Base-by-base conservation (phyloP, 2,113 vertebrate genomes). In the Syrmaticus mikado region DNA sequence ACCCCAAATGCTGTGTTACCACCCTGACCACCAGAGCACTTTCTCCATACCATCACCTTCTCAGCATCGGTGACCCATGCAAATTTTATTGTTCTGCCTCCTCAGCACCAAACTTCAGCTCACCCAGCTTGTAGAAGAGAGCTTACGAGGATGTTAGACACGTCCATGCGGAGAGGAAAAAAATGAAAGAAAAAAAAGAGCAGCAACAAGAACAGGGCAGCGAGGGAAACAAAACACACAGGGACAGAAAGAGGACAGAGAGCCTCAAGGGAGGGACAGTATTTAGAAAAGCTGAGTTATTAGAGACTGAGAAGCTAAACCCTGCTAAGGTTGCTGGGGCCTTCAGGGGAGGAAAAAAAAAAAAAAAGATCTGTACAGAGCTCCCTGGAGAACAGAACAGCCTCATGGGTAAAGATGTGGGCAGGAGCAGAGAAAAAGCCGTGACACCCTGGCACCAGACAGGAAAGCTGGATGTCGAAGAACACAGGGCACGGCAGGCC, bases 201-300 rank as follows among this genome's bases (percentile, higher is more conserved):
- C 64, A 88, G 71, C 79, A 91, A 55, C 34, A 87, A 80, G 82
- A 88, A 81, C 52, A 85, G 73, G 75, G 36, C 82, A 94, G 72
- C 50, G 92, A 87, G 50, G 76, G 82, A 94, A 87, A 88, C 82
- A 85, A 93, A 95, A 94, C 60, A 88, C 50, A 52, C 16, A 77
- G 72, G 92, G 90, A 96, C 92, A 82, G 82, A 96, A 94, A 87
- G 87, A 95, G 85, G 92, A 91, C 90, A 91, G 79, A 80, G 40
- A 58, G 88, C 76, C 88, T 85, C 82, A 52, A 87, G 85, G 89
- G 50, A 95, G 8, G 52, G 41, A 66, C 75, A 85, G 68, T 60
- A 77, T 75, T 95, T 85, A 77, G 73, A 87, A 64, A 55, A 89
- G 41, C n/a, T 10, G 66, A 89, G 64, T 66, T 95, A 85, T 77